Evolutionary conservation across 1,140 invertebrate genomes (phyloP).

Genomic region (Lordiphosa stackelbergi): DNA sequence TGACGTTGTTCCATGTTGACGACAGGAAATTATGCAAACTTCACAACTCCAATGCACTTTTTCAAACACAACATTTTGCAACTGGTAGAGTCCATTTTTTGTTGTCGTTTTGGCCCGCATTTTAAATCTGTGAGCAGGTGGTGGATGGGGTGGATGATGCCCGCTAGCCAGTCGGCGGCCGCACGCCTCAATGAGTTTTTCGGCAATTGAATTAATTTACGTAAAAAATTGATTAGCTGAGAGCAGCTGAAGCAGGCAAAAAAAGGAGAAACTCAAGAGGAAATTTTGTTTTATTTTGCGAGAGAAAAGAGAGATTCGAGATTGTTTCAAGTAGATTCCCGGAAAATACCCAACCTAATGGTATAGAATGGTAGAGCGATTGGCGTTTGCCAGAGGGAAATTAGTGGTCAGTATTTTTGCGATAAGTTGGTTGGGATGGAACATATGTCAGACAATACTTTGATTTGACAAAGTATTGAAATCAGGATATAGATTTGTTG

Average conservation of each 20-base stretch:
- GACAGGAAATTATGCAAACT: conserved; percentile 77
- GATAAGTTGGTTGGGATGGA: too few relatives aligned
- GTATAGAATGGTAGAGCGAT: too few relatives aligned
- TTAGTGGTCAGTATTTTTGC: too few relatives aligned
- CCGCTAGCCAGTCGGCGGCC: conserved; percentile 45
- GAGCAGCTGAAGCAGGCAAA: not conserved
- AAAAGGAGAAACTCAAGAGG: not conserved
- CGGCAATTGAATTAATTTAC: conserved; percentile 77
- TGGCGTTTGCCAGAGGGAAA: too few relatives aligned
- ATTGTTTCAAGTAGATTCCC: not conserved
- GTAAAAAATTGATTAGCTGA: conserved; percentile 73
- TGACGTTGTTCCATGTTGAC: conserved; percentile 51
- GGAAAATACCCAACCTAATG: too few relatives aligned
- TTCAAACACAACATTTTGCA: conserved; percentile 19
- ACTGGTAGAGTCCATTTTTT: conserved; percentile 28
- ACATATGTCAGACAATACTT: too few relatives aligned
- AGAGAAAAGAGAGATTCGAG: too few relatives aligned
- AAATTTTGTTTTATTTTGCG: not conserved
- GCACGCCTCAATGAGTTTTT: conserved; percentile 74
- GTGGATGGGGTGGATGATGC: not conserved
- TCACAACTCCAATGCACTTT: conserved; percentile 63
- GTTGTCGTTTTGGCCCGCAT: conserved; percentile 64
- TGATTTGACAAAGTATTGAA: too few relatives aligned
- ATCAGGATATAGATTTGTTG: too few relatives aligned
- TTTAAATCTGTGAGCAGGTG: conserved; percentile 54